phyloP scores from a whole-genome alignment of 2,888 invertebrate genomes.

The Strigamia transsilvanica region DNA sequence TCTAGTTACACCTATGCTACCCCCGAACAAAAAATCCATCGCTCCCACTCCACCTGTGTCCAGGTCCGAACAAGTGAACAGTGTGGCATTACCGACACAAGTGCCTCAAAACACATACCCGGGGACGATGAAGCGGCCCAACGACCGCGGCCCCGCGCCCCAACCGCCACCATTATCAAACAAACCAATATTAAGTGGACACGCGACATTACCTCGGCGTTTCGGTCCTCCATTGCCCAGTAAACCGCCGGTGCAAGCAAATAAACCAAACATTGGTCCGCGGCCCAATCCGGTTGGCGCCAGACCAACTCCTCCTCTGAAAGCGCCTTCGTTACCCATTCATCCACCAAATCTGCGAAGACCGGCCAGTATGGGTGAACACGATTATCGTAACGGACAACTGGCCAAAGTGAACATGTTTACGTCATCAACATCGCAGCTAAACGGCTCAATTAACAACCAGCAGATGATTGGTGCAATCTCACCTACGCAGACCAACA shows the following conservation, averaged over 20 bases:
- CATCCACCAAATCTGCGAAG: slow-evolving; percentile 57
- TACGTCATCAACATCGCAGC: slow-evolving; percentile 24
- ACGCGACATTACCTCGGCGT: slow-evolving; percentile 51
- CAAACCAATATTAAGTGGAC: slow-evolving; percentile 68
- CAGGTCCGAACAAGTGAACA: not conserved
- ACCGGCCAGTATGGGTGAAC: slow-evolving; percentile 58
- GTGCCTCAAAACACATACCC: slow-evolving; percentile 56
- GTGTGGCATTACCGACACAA: not conserved
- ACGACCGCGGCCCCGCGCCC: slow-evolving; percentile 80
- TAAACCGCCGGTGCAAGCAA: slow-evolving; percentile 63
- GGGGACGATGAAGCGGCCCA: slow-evolving; percentile 57
- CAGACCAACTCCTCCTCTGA: slow-evolving; percentile 68
- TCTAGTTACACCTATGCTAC: slow-evolving; percentile 13
- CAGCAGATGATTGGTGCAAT: not conserved
- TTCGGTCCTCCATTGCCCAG: slow-evolving; percentile 60
- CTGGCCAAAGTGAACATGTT: not conserved
- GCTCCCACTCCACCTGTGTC: slow-evolving; percentile 49
- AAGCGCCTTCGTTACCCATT: slow-evolving; percentile 58
- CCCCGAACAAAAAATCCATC: slow-evolving; percentile 30
- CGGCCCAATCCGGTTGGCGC: slow-evolving; percentile 63
- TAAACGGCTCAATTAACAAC: slow-evolving; percentile 51
- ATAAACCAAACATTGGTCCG: slow-evolving; percentile 63
- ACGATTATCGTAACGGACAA: slow-evolving; percentile 57
- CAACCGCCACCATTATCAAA: slow-evolving; percentile 75
- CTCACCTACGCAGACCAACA: not conserved